A percentile compares a stretch with the other conserved stretches of the same genome.
phyloP scores from a whole-genome alignment of 1,140 invertebrate genomes.

The Whitmania pigra region DNA sequence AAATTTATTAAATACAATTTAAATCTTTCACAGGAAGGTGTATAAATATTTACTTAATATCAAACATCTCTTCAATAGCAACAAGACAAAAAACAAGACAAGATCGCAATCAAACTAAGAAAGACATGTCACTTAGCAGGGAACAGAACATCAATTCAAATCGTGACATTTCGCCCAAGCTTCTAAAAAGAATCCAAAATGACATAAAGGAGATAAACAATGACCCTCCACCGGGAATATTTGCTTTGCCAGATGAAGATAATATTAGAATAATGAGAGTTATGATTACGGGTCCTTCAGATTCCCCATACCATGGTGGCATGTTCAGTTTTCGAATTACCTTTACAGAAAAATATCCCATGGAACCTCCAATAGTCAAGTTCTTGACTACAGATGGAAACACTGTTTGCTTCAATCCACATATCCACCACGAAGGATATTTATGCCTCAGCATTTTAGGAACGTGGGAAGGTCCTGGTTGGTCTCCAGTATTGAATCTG shows the following conservation, averaged over 20 bases:
- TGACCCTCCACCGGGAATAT: constrained; percentile 49
- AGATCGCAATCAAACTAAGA: no score
- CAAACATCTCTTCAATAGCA: no score
- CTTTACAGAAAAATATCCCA: constrained; percentile 48
- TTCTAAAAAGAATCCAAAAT: constrained; percentile 30
- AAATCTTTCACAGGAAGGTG: no score
- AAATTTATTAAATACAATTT: no score
- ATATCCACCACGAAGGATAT: constrained; percentile 53
- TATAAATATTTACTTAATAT: no score
- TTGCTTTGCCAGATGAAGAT: constrained; percentile 48
- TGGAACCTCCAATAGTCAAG: constrained; percentile 47
- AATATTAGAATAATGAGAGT: constrained; percentile 47
- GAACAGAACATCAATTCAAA: no score
- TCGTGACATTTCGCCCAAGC: no score
- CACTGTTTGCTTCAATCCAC: constrained; percentile 53
- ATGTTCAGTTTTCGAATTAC: constrained; percentile 52
- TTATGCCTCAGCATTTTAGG: constrained; percentile 54
- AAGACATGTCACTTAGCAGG: no score
- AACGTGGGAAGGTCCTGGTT: no score
- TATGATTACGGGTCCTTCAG: constrained; percentile 52
- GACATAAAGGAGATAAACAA: constrained; percentile 49
- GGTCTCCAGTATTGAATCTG: no score
- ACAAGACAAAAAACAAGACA: no score
- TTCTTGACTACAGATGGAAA: no score
- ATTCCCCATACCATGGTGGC: constrained; percentile 56